Conservation (phyloP, 2,888 invertebrate genomes). For the Cerastoderma edule region DNA sequence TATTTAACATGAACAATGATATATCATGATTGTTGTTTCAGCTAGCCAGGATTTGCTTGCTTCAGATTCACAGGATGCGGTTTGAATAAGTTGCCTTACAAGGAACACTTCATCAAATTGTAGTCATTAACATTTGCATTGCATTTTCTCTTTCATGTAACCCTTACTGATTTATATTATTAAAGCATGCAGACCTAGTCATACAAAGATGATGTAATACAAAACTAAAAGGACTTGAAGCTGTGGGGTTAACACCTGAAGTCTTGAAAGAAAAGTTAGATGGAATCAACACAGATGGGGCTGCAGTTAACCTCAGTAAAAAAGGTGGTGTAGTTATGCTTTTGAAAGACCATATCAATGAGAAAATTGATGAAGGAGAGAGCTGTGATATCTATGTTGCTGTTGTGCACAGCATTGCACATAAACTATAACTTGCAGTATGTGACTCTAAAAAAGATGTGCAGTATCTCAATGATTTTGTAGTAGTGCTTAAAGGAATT, state of each 20-base stretch:
- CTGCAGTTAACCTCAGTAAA: constrained; percentile 40
- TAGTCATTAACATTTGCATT: too few relatives aligned
- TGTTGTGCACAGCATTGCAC: constrained; percentile 34
- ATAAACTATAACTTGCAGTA: constrained; percentile 43
- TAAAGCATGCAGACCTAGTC: too few relatives aligned
- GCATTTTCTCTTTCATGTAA: too few relatives aligned
- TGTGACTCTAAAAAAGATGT: constrained; percentile 40
- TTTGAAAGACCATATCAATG: constrained; percentile 31
- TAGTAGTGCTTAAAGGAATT: constrained; percentile 37
- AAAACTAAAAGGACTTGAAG: constrained; percentile 23
- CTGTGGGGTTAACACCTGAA: constrained; percentile 20
- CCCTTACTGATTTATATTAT: too few relatives aligned
- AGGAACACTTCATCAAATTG: too few relatives aligned
- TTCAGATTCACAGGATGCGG: too few relatives aligned
- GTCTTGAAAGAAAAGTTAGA: constrained; percentile 20
- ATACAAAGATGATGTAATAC: too few relatives aligned
- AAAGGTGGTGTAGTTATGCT: constrained; percentile 42
- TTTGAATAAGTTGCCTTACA: too few relatives aligned
- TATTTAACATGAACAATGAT: too few relatives aligned
- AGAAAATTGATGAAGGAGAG: constrained; percentile 9
- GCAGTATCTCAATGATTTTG: constrained; percentile 40
- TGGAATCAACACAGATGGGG: constrained; percentile 47
- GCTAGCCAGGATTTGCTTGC: too few relatives aligned
- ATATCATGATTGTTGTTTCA: too few relatives aligned
- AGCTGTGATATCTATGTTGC: constrained; percentile 20